Conservation (phyloP, 1,140 invertebrate genomes). For the Neodiprion fabricii region DNA sequence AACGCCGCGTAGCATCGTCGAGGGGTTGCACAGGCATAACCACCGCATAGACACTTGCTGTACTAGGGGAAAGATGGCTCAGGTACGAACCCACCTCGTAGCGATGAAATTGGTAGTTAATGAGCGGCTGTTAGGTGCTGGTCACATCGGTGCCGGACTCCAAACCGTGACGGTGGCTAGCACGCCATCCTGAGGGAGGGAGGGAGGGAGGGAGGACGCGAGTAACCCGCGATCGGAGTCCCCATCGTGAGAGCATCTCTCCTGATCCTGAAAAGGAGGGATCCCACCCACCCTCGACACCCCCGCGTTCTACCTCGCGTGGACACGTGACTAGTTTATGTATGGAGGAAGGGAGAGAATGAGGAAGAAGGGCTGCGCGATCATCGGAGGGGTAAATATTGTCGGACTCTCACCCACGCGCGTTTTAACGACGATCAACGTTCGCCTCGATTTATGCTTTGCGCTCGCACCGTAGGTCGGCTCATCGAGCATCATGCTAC, state of each 20-base stretch:
- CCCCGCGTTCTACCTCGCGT: constrained; percentile 31
- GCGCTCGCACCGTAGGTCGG: too few relatives aligned
- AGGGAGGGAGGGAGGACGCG: constrained; percentile 13
- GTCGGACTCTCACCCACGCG: too few relatives aligned
- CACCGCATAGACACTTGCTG: too few relatives aligned
- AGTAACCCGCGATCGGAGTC: constrained; percentile 12
- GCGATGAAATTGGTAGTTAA: constrained; percentile 23
- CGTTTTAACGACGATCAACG: too few relatives aligned
- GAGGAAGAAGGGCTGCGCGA: too few relatives aligned
- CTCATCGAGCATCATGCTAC: too few relatives aligned
- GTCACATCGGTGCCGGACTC: constrained; percentile 28
- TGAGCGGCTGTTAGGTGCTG: constrained; percentile 25
- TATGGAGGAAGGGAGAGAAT: constrained; percentile 32
- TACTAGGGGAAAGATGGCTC: constrained; percentile 13
- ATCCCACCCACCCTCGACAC: neutral
- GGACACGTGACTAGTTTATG: constrained; percentile 52
- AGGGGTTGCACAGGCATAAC: neutral
- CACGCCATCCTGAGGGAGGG: constrained; percentile 30
- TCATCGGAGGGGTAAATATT: too few relatives aligned
- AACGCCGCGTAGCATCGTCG: neutral
- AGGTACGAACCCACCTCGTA: constrained; percentile 27
- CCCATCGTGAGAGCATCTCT: constrained; percentile 52
- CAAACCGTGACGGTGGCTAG: constrained; percentile 19
- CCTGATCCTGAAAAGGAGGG: constrained; percentile 33
- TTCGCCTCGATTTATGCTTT: too few relatives aligned